These are phyloP conservation scores for Centroberyx gerrardi DNA, from an alignment of 2,797 vertebrate species.

Conservation along the genomic window DNA sequence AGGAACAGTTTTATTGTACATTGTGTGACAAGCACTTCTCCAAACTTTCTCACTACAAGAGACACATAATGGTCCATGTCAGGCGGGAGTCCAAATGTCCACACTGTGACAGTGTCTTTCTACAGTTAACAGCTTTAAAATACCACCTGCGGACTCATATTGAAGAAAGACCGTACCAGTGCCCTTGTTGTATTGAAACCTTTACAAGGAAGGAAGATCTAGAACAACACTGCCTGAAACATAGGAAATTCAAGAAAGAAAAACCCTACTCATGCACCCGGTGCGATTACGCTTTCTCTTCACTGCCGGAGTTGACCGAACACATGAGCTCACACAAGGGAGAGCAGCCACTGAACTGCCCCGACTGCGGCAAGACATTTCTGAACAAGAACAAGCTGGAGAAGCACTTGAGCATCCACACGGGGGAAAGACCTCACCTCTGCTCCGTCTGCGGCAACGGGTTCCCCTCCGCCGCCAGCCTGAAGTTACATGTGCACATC, in stretches of 20 bases:
- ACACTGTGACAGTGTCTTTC: conserved; percentile 87
- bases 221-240: conserved; percentile 87
- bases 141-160: conserved; percentile 89
- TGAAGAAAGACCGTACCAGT: conserved; percentile 86
- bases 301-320: conserved; percentile 70
- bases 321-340: conserved; percentile 76
- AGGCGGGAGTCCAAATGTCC: conserved; percentile 86
- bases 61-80: conserved; percentile 86
- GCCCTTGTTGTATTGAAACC: conserved; percentile 86
- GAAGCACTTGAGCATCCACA: conserved; percentile 88
- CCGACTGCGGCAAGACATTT: conserved; percentile 87
- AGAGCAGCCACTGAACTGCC: conserved; percentile 77
- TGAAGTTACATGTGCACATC: conserved; percentile 85
- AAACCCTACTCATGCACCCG: conserved; percentile 81
- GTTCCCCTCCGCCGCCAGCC: conserved; percentile 86
- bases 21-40: conserved; percentile 72
- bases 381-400: conserved; percentile 86
- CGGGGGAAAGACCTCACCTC: conserved; percentile 84
- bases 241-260: conserved; percentile 77
- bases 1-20: conserved; percentile 68
- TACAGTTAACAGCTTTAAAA: conserved; percentile 85
- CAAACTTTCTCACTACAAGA: conserved; percentile 77
- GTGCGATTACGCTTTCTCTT: conserved; percentile 79
- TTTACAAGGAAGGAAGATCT: conserved; percentile 86
- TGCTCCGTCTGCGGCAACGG: conserved; percentile 87